A percentile compares a stretch with the other conserved stretches of the same genome.
phyloP scores from a whole-genome alignment of 2,797 vertebrate genomes.

The Pteronotus mesoamericanus region DNA sequence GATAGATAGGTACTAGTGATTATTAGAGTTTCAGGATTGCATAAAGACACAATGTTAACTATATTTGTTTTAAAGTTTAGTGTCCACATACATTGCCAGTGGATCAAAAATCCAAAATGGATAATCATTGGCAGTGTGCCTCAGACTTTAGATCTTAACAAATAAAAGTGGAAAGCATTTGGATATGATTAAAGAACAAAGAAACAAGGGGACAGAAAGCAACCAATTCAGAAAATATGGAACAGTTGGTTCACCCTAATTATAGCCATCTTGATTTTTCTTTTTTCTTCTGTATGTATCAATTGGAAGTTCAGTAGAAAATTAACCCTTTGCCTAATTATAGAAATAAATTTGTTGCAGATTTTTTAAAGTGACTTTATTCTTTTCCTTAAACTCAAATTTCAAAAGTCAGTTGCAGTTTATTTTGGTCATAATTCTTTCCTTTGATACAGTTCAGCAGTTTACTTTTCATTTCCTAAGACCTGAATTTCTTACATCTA shows the following conservation, averaged over 20 bases:
- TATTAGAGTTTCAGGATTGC: not conserved
- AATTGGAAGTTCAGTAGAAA: constrained; percentile 46
- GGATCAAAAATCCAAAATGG: not conserved
- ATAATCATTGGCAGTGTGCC: not conserved
- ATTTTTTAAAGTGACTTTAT: constrained; percentile 10
- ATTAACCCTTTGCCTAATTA: constrained; percentile 54
- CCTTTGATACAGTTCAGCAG: not conserved
- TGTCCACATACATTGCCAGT: not conserved
- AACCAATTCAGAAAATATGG: constrained; percentile 70
- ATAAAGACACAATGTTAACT: not conserved
- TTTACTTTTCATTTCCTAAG: constrained; percentile 43
- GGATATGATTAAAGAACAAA: constrained; percentile 75
- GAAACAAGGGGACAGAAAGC: constrained; percentile 35
- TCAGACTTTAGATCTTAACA: constrained; percentile 59
- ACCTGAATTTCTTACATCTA: not conserved
- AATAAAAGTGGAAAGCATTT: constrained; percentile 62
- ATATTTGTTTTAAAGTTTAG: not conserved
- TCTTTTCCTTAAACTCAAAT: constrained; percentile 29
- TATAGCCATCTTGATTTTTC: constrained; percentile 69
- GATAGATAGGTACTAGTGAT: not conserved
- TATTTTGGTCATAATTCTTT: not conserved
- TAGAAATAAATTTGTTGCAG: constrained; percentile 33
- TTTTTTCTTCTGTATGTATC: constrained; percentile 17
- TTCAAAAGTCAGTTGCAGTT: constrained; percentile 4
- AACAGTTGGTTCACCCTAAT: constrained; percentile 71